Percentiles rank a stretch among this genome's conserved stretches.
phyloP scores from a whole-genome alignment of 2,797 vertebrate species.

The Ceryle rudis region DNA sequence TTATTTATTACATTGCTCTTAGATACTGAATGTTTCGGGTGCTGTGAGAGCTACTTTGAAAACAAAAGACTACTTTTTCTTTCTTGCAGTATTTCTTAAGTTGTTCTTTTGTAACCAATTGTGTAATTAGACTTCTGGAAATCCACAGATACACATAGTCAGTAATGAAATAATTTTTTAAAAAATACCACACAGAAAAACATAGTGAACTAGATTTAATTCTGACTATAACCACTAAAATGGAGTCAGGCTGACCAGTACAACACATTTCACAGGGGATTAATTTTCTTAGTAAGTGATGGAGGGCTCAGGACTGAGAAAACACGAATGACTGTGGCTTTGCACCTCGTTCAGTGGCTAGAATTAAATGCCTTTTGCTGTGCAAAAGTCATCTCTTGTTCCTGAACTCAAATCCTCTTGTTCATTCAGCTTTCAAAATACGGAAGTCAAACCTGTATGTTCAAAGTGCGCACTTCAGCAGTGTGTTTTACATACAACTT shows the following conservation, averaged over 20 bases:
- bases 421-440: not conserved
- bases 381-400: not conserved
- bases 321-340: not conserved
- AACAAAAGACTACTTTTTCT: not conserved
- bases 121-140: not conserved
- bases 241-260: no score
- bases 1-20: not conserved
- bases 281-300: not conserved
- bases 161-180: not conserved
- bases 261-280: not conserved
- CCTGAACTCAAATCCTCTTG: not conserved
- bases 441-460: not conserved
- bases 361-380: not conserved
- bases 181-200: not conserved
- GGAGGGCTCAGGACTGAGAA: not conserved
- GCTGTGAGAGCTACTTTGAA: not conserved
- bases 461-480: not conserved
- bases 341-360: not conserved
- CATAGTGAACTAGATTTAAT: not conserved
- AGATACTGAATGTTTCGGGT: not conserved
- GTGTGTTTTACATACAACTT: not conserved
- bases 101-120: not conserved
- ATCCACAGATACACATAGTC: rapidly evolving
- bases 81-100: not conserved
- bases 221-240: not conserved